Percentiles rank a stretch among this genome's conserved stretches.
phyloP scores from a whole-genome alignment of 2,113 vertebrate genomes.

The Oreocharis arfaki region DNA sequence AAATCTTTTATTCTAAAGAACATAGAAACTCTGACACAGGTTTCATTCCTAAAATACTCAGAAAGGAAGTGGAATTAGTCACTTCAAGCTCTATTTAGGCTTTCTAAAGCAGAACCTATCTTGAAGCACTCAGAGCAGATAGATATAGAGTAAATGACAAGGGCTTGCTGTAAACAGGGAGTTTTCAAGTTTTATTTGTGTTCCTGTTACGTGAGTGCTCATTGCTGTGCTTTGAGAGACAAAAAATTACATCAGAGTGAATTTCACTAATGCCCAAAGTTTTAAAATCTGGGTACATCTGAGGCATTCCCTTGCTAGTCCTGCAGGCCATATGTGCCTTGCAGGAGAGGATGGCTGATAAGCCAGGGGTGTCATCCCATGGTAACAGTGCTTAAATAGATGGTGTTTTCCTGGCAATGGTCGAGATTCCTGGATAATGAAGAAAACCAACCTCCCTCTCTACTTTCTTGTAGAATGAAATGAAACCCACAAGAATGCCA shows the following conservation, averaged over 20 bases:
- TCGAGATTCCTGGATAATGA: background rate
- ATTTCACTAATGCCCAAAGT: background rate
- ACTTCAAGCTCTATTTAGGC: background rate
- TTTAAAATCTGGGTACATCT: background rate
- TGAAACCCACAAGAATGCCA: background rate
- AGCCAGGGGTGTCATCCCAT: background rate
- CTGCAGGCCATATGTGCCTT: background rate
- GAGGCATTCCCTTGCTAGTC: background rate
- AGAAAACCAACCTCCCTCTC: background rate
- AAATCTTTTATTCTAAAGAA: background rate
- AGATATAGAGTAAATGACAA: background rate
- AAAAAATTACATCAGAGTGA: background rate
- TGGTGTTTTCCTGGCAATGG: background rate
- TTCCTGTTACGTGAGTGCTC: background rate
- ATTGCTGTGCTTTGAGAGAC: background rate
- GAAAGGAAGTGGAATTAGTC: background rate
- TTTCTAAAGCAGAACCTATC: background rate
- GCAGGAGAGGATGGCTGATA: background rate
- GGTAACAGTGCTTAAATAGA: background rate
- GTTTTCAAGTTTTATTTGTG: background rate
- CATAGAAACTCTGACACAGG: background rate
- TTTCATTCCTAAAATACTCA: background rate
- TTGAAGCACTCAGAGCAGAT: background rate
- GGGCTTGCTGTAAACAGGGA: background rate
- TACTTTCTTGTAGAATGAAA: background rate